Percentiles rank a stretch among this genome's conserved stretches.
Conservation (phyloP, 2,797 vertebrate genomes). For the Anguilla obscura region DNA sequence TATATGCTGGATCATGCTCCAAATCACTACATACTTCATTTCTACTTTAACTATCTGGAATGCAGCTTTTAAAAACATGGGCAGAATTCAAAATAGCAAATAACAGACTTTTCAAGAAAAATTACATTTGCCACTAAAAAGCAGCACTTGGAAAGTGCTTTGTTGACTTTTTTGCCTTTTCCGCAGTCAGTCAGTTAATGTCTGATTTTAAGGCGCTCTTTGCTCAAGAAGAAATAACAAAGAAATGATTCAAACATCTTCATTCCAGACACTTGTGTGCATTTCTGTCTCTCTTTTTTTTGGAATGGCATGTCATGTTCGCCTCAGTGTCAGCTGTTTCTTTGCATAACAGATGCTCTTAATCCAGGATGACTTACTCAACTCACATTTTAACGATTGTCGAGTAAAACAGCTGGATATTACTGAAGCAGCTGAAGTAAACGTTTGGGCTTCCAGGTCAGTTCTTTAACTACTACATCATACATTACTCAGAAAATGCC, state of each 20-base stretch:
- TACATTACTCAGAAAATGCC: not conserved
- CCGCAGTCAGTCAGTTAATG: not conserved
- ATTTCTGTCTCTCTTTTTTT: not conserved
- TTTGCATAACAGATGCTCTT: not conserved
- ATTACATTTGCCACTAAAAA: not conserved
- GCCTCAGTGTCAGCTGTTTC: not conserved
- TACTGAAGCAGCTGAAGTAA: not conserved
- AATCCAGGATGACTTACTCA: not conserved
- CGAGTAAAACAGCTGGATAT: not conserved
- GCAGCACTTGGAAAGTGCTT: not conserved
- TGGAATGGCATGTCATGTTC: not conserved
- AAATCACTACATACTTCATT: constrained; percentile 19
- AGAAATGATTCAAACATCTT: not conserved
- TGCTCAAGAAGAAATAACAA: not conserved
- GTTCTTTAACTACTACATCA: not conserved
- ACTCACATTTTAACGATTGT: not conserved
- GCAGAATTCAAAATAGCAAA: not conserved
- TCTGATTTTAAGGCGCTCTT: not conserved
- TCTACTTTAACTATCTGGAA: not conserved
- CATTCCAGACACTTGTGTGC: not conserved
- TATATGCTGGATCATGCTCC: constrained; percentile 5
- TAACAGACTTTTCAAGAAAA: not conserved
- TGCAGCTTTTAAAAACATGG: constrained; percentile 2
- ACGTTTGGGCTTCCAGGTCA: not conserved
- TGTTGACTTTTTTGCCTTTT: not conserved